phyloP scores from a whole-genome alignment of 2,113 vertebrate genomes.

The Lanius collurio region DNA sequence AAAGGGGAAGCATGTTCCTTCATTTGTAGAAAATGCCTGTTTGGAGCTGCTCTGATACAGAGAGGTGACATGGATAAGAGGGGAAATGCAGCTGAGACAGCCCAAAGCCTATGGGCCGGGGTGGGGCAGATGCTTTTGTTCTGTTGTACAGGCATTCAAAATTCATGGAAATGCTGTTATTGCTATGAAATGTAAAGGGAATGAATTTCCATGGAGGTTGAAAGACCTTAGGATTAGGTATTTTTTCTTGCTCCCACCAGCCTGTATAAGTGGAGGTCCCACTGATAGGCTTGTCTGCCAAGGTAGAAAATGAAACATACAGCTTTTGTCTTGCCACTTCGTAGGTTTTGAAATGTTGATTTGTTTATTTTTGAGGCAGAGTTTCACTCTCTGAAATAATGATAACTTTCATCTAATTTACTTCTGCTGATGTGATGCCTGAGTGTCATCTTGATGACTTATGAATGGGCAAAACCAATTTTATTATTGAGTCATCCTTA shows the following conservation, averaged over 20 bases:
- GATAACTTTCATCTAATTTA: background rate
- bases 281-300: background rate
- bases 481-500: background rate
- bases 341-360: background rate
- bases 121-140: background rate
- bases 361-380: background rate
- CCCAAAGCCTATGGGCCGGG: background rate
- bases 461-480: background rate
- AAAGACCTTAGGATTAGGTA: background rate
- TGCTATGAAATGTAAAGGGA: background rate
- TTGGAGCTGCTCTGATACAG: background rate
- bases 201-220: accelerated
- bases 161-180: background rate
- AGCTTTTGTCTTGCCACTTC: background rate
- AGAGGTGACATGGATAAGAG: background rate
- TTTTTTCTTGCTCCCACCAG: background rate
- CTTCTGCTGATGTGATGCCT: background rate
- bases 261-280: background rate
- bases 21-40: background rate
- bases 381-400: background rate
- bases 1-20: background rate
- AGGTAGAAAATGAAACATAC: background rate
- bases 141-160: background rate
- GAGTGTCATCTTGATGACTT: background rate
- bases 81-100: background rate